A percentile compares a stretch with the other conserved stretches of the same genome.
These are phyloP conservation scores for Petrophora chlorosata DNA, from an alignment of 2,888 invertebrate genomes.

Conservation along the genomic window DNA sequence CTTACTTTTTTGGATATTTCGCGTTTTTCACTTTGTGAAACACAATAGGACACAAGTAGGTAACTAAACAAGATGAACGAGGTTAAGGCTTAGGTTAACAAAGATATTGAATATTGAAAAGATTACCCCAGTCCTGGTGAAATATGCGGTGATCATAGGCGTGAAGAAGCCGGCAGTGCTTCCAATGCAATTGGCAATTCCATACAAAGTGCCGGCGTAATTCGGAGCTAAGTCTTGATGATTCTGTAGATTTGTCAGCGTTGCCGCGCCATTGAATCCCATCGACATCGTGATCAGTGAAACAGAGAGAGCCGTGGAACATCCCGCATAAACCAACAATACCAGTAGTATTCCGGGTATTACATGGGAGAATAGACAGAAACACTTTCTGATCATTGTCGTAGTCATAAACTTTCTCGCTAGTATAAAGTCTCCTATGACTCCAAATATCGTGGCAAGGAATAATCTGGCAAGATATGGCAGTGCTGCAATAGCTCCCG, in stretches of 20 bases:
- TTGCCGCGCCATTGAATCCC: conserved; percentile 86
- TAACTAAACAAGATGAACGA: too few species aligned
- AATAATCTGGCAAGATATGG: conserved; percentile 88
- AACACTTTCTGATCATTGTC: conserved; percentile 84
- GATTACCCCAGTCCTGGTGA: conserved; percentile 81
- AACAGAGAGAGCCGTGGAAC: conserved; percentile 85
- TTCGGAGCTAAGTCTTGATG: conserved; percentile 91
- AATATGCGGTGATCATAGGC: conserved; percentile 88
- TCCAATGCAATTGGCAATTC: conserved; percentile 90
- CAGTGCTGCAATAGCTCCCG: conserved; percentile 87
- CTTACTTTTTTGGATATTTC: too few species aligned
- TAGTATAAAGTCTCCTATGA: conserved; percentile 86
- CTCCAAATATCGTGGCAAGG: conserved; percentile 88
- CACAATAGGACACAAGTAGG: too few species aligned
- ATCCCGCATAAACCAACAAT: conserved; percentile 84
- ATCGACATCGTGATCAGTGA: conserved; percentile 86
- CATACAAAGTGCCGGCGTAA: conserved; percentile 90
- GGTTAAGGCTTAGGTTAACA: too few species aligned
- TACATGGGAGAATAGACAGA: conserved; percentile 85
- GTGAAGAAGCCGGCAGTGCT: conserved; percentile 89
- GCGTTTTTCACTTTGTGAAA: too few species aligned
- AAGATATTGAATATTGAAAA: conserved; percentile 1
- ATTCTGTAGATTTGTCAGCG: conserved; percentile 85
- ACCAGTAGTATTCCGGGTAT: conserved; percentile 80
- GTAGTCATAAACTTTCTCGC: conserved; percentile 69